Base-by-base conservation (phyloP, 2,888 invertebrate genomes). In the Heteromyza rotundicornis region DNA sequence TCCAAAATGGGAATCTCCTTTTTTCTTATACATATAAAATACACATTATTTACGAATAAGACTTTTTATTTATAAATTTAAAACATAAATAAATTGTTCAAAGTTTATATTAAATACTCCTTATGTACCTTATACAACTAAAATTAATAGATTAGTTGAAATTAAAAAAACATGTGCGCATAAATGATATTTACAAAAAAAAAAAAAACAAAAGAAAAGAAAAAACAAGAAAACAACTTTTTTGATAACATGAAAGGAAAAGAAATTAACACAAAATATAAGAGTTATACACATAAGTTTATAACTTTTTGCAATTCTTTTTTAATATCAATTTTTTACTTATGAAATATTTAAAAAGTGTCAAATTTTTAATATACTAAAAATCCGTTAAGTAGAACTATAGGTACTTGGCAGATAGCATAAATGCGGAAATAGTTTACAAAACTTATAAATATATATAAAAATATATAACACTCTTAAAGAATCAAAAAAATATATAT, bases 61-160 rank as follows among this genome's bases (percentile, higher is more conserved):
- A 50, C 20, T 51, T 36, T 24, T 51, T 47, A 52, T 27, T 35
- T 35, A 47, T 36, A 52, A 23, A 55, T 54, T 47, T 14, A 24
- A 35, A 47, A 53, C 40, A 47, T 12, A n/a, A 47, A 52, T 32
- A 14, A 62, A 57, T 27, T 44, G 36, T 44, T 27, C 17, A 57
- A 27, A 54, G 57, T 52, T 64, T 64, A 57, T 54, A 40, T 57
- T 32, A 70, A 72, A 76, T 75, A 74, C 78, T 76, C 76, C 78
- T 75, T 75, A 73, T 76, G 75, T 77, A 76, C 75, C 75, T 76
- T 77, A 74, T 72, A 47, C 74, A 70, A 75, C 74, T 71, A 71
- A 65, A 74, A 69, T 65, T 74, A 69, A 68, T 71, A 7, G 40
- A 40, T 19, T 50, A 50, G 22, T 24, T 35, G n/a, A 16, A 16